Base-by-base conservation (phyloP, 2,113 vertebrate species). In the Stegastes partitus region DNA sequence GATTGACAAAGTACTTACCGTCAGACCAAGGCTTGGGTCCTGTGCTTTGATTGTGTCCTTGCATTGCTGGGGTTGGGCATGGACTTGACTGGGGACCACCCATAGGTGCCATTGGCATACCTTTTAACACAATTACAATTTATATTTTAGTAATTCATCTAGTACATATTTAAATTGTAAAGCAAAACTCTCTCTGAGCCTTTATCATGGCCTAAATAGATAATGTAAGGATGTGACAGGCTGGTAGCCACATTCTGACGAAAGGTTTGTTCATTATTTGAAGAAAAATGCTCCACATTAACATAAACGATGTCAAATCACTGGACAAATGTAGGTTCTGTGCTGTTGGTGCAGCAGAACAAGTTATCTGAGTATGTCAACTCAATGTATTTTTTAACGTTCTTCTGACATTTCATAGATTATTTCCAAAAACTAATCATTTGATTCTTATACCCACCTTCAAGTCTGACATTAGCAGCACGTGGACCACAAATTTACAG, bases 11-110 rank as follows among this genome's bases (percentile, higher is more conserved):
- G 31, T 34, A 10, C 47, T 87, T 83, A 96, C 95, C 95, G 71
- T 97, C 95, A 69, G 93, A 62, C 96, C 95, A 96, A 1, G 94
- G 90, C 87, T 97, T 96, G 67, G 95, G 91, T 50, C 93, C 93
- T 80, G 94, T 81, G 51, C 89, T 87, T 82, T 95, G 83, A 79
- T 72, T 81, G 77, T 92, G 93, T 57, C 93, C 95, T 81, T 95
- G 94, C 76, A 96, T 92, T 70, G 91, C 93, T 6, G 94, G 90
- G 61, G 94, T 82, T 12, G 93, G 76, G 25, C 93, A 95, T 45
- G 93, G 87, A 23, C 93, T 95, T 74, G 93, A 16, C 68, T 93
- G 89, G 68, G 93, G 74, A 28, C 94, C 95, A 77, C 89, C 89
- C 88, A 96, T 93, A 21, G 93, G 76, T 68, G 94, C 93, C 88